Percentiles rank a stretch among this genome's conserved stretches.
Evolutionary conservation across 1,140 invertebrate species (phyloP).

Genomic region (Mactra quadrangularis): DNA sequence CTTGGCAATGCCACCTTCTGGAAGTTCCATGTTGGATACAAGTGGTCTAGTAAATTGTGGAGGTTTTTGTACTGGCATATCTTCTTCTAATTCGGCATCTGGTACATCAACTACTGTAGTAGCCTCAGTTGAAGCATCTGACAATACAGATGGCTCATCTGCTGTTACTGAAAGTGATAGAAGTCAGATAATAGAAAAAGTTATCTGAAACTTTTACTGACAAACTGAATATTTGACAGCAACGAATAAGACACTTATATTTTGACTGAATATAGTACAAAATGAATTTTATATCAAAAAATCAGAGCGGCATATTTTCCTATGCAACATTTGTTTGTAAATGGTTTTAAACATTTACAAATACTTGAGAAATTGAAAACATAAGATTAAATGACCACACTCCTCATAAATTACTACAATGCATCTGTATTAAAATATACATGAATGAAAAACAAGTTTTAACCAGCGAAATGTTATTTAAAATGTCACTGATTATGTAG

Average conservation of each 20-base stretch:
- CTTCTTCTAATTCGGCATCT: conserved; percentile 19
- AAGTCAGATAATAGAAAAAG: neutral
- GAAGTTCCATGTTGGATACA: conserved; percentile 70
- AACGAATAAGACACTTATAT: neutral
- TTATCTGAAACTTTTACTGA: neutral
- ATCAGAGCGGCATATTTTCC: too few species aligned
- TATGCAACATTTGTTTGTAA: too few species aligned
- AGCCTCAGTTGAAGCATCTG: conserved; percentile 32
- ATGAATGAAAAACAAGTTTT: too few species aligned
- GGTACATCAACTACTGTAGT: conserved; percentile 21
- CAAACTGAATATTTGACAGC: neutral
- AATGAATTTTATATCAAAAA: too few species aligned
- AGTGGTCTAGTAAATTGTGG: conserved; percentile 79
- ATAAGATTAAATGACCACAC: too few species aligned
- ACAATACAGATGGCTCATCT: conserved; percentile 48
- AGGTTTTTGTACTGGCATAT: conserved; percentile 52
- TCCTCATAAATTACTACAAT: too few species aligned
- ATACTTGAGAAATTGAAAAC: too few species aligned
- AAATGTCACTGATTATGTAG: too few species aligned
- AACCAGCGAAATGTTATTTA: too few species aligned
- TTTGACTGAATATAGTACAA: neutral
- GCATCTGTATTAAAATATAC: too few species aligned
- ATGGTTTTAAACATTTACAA: too few species aligned
- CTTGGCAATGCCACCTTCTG: conserved; percentile 80
- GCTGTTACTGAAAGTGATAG: conserved; percentile 35